Evolutionary conservation across 35 echinoderm and acorn worm genomes (phyloP).

Genomic region (Amphiura filiformis): DNA sequence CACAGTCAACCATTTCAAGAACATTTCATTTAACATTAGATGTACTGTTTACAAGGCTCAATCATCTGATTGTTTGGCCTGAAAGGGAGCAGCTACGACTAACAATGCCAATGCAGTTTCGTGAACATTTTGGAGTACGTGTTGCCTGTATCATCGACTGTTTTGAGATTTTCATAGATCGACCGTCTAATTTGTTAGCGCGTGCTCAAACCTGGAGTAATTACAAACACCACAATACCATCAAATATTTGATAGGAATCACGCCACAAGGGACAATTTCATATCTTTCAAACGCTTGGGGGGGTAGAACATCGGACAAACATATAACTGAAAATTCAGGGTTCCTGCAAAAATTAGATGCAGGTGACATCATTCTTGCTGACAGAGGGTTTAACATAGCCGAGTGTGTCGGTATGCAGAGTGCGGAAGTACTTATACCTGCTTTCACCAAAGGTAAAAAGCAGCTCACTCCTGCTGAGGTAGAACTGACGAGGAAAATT

Average conservation of each 20-base stretch:
- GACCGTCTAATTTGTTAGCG: slow-evolving; percentile 42
- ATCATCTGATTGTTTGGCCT: slow-evolving; percentile 38
- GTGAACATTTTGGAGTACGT: slow-evolving; percentile 29
- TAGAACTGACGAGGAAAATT: background rate
- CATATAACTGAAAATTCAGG: slow-evolving; percentile 10
- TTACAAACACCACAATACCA: slow-evolving; percentile 71
- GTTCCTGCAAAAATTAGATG: background rate
- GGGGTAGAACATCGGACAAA: slow-evolving; percentile 63
- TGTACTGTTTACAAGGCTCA: background rate
- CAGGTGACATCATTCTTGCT: background rate
- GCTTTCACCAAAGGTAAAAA: background rate
- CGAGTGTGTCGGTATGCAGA: background rate
- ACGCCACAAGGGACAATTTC: slow-evolving; percentile 55
- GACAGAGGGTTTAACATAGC: background rate
- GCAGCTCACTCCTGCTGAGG: background rate
- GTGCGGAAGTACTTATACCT: background rate
- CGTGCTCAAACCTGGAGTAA: slow-evolving; percentile 40
- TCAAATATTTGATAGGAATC: slow-evolving; percentile 67
- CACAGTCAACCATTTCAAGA: background rate
- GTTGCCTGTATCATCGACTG: slow-evolving; percentile 67
- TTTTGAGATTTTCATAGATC: slow-evolving; percentile 55
- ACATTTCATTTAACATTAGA: background rate
- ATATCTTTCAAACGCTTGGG: slow-evolving; percentile 54
- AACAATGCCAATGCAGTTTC: slow-evolving; percentile 51
- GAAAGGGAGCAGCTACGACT: slow-evolving; percentile 28